Evolutionary conservation across 1,140 invertebrate species (phyloP), one percentile per base, ranked within the genome.

Genomic region (Pomacea maculata): DNA sequence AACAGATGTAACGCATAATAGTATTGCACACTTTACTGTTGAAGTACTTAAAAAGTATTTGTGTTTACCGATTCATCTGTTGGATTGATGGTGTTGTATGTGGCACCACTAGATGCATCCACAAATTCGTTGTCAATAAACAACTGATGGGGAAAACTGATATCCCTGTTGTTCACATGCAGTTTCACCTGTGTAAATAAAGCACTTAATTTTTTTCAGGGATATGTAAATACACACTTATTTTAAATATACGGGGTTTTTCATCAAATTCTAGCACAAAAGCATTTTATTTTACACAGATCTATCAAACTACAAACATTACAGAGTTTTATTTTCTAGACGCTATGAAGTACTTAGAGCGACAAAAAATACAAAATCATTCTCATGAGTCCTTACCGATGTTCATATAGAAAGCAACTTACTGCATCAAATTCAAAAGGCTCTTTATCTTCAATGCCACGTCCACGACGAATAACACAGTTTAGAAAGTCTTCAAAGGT

Each of bases 51-150:
- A 17, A 61, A 11, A 61, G 57, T 14, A 9, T 61, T 61, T 61
- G 57, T 61, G 57, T 61, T 95, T 67, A 96, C 92, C 71, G 93
- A 93, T 91, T 98, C 97, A 88, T 97, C 95, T 12, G 94, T 94
- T 7, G 97, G 97, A 92, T 98, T 98, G 3, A 98, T 93, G 6
- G 93, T 93, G n/a, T 93, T 84, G 78, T 95, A 90, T 0, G 92
- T 94, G 76, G 93, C 93, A 1, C 94, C 94, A 81, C 92, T 93
- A 65, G 95, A 94, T 0, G 95, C 93, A 89, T 98, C 94, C 1
- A 97, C 93, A 89, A 99, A 99, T 87, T 96, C 92, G 2, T 97
- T 97, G 91, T 98, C 94, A 83, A 98, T 97, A 85, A 98, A 99
- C 52, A 93, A 57, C 88, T 99, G 97, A 34, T 94, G 95, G 0